Percentiles rank a stretch among this genome's conserved stretches.
These are phyloP conservation scores for Plecotus auritus DNA, from an alignment of 2,113 vertebrate genomes.

Conservation along the genomic window DNA sequence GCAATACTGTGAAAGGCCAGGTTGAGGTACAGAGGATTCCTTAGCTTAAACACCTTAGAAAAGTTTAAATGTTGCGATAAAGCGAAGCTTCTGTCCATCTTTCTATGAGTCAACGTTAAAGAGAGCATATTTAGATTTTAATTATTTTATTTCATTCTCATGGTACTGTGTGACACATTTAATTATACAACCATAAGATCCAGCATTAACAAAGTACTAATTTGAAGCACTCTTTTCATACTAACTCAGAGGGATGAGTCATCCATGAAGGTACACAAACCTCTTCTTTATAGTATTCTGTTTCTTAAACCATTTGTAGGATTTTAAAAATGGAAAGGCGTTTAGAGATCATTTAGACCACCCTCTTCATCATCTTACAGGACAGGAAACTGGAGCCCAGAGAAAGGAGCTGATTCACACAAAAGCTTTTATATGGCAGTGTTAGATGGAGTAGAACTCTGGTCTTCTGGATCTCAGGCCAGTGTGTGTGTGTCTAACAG, in stretches of 20 bases:
- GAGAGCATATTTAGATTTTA: background rate
- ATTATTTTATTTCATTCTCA: background rate
- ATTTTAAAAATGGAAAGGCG: background rate
- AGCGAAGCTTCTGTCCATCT: background rate
- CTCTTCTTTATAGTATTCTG: background rate
- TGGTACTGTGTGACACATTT: background rate
- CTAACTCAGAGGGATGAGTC: background rate
- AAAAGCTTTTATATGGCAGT: background rate
- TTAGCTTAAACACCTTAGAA: background rate
- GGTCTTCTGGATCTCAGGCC: background rate
- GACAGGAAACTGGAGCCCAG: background rate
- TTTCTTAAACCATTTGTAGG: slow-evolving; percentile 4
- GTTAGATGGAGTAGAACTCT: background rate
- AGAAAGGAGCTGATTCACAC: background rate
- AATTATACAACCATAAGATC: background rate
- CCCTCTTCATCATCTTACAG: background rate
- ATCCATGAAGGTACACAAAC: background rate
- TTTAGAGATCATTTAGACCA: background rate
- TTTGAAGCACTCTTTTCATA: background rate
- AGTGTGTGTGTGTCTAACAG: background rate
- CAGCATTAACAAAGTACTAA: background rate
- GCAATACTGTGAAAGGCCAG: background rate
- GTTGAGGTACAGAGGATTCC: background rate
- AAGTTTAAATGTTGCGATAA: background rate
- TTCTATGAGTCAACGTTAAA: background rate